Conservation (phyloP, 2,113 vertebrate genomes). For the Notarius lentiginosus region DNA sequence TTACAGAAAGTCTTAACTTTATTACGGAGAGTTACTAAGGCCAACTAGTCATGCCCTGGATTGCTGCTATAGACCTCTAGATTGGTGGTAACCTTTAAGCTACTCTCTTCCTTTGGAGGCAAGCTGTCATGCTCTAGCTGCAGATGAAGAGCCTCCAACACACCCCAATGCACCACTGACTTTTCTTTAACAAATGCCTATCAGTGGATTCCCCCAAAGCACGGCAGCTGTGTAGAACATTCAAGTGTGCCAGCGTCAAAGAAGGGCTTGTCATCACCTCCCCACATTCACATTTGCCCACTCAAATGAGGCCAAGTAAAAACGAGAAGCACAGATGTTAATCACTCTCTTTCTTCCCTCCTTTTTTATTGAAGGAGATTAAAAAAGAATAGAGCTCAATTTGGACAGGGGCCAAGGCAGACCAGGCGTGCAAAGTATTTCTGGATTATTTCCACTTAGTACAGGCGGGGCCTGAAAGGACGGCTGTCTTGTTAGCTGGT, state of each 20-base stretch:
- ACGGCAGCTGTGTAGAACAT: slow-evolving; percentile 36
- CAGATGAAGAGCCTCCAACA: slow-evolving; percentile 47
- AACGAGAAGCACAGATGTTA: slow-evolving; percentile 69
- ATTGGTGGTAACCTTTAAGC: neutral
- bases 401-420: slow-evolving; percentile 71
- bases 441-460: slow-evolving; percentile 75
- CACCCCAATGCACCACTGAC: slow-evolving; percentile 44
- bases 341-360: slow-evolving; percentile 68
- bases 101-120: neutral
- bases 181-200: slow-evolving; percentile 44
- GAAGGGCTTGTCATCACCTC: slow-evolving; percentile 70
- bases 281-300: slow-evolving; percentile 68
- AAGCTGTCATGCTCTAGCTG: slow-evolving; percentile 15
- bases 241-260: slow-evolving; percentile 45
- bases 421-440: slow-evolving; percentile 68
- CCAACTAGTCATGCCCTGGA: neutral
- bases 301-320: slow-evolving; percentile 71
- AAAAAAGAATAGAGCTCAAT: slow-evolving; percentile 67
- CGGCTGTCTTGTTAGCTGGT: slow-evolving; percentile 73
- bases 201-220: slow-evolving; percentile 44
- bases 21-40: neutral
- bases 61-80: neutral
- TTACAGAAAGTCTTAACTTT: neutral
- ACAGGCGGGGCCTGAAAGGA: slow-evolving; percentile 70
- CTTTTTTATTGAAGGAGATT: slow-evolving; percentile 68